Base-by-base conservation (phyloP, 1,140 invertebrate genomes). In the Neuroterus valhalla region DNA sequence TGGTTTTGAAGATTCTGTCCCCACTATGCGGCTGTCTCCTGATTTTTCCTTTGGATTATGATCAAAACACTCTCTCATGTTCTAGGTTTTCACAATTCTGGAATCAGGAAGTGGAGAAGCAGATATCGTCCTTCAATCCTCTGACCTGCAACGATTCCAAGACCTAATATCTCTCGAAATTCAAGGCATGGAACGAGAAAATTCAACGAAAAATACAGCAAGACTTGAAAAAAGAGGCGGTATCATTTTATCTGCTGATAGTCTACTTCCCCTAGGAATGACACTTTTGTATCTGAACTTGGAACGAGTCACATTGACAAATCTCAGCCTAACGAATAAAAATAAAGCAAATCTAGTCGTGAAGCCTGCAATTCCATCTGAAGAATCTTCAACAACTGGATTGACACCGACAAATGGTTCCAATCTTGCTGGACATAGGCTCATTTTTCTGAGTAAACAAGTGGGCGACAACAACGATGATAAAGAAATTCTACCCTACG, bases 401-500 rank as follows among this genome's bases (percentile, higher is more conserved):
- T 8, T 52, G 73, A 68, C 43, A 55, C 38, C 31, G 38, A 66
- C 38, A 50, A 17, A 77, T 11, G 74, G 76, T 72, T 23, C 6
- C 8, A 82, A 80, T 43, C 79, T 74, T 12, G 86, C 81, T 44
- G 87, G 87, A 2, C 86, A 88, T 38, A 81, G 88, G 71, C 69
- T 89, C 4, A 89, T 89, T 50, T 88, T 89, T 66, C 71, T 89
- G 8, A 89, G 86, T 71, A 86, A 88, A 46, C 85, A 88, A 68
- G 84, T 84, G 14, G 76, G 42, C 15, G 70, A 75, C 72, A 78
- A 81, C 15, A 86, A 81, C n/a, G 88, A 90, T 6, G 89, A 92
- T 12, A 81, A 88, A 21, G 90, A 93, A 81, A 92, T 93, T 75
- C 72, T 94, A n/a, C 92, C 93, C 1, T 94, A 94, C 77, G 90